These are phyloP conservation scores for Centroberyx gerrardi DNA, from an alignment of 2,797 vertebrate genomes.

Conservation along the genomic window DNA sequence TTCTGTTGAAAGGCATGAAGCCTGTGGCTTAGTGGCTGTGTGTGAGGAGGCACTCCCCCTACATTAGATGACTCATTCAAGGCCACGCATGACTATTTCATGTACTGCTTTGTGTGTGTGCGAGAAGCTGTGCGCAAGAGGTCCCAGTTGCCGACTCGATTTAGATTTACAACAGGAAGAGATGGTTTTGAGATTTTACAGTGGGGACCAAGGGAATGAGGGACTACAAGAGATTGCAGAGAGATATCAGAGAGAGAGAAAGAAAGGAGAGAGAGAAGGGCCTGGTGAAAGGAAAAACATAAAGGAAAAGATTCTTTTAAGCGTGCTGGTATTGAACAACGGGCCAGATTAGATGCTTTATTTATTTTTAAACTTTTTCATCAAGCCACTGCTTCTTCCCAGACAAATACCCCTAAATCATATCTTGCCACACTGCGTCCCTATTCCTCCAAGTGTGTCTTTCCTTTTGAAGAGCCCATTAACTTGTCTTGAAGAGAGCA, in stretches of 20 bases:
- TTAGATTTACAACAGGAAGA: constrained; percentile 82
- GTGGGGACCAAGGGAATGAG: constrained; percentile 48
- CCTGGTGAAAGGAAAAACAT: not conserved
- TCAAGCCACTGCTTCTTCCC: not conserved
- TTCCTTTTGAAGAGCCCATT: constrained; percentile 37
- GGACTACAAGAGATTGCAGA: constrained; percentile 36
- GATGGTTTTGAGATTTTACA: constrained; percentile 65
- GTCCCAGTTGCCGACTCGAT: constrained; percentile 59
- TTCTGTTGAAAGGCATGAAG: constrained; percentile 65
- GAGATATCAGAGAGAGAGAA: constrained; percentile 40
- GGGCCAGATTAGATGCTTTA: not conserved
- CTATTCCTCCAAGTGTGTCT: constrained; percentile 28
- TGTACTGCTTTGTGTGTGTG: constrained; percentile 47
- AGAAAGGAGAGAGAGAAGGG: not conserved
- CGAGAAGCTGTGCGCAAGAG: constrained; percentile 20
- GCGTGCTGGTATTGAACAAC: not conserved
- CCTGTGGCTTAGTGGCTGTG: constrained; percentile 63
- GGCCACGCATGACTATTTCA: constrained; percentile 67
- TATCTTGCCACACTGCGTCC: constrained; percentile 4
- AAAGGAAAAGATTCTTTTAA: not conserved
- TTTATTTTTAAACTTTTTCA: constrained; percentile 15
- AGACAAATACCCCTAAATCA: not conserved
- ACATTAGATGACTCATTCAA: constrained; percentile 79
- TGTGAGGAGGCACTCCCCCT: constrained; percentile 54
- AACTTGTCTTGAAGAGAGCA: constrained; percentile 34